Percentiles rank a stretch among this genome's conserved stretches.
Conservation (phyloP, 2,113 vertebrate genomes). For the Natator depressus region DNA sequence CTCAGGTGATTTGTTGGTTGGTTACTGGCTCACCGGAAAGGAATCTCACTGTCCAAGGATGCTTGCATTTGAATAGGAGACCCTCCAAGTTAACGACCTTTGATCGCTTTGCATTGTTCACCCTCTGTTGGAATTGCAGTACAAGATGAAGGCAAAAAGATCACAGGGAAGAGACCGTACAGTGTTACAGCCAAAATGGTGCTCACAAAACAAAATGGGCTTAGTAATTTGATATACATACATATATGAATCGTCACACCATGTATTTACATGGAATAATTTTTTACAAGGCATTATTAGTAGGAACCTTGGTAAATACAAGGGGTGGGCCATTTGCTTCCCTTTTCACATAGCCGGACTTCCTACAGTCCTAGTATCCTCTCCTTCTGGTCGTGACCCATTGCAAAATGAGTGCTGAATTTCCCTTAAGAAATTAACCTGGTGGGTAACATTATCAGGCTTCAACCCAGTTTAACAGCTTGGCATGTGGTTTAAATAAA, state of each 20-base stretch:
- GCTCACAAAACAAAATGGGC: background rate
- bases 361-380: conserved; percentile 67
- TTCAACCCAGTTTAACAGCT: conserved; percentile 68
- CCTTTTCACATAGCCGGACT: conserved; percentile 59
- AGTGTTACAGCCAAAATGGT: background rate
- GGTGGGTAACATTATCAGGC: conserved; percentile 38
- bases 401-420: conserved; percentile 66
- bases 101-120: background rate
- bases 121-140: background rate
- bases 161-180: background rate
- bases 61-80: background rate
- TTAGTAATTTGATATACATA: background rate
- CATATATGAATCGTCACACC: conserved; percentile 33
- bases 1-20: background rate
- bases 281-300: conserved; percentile 52
- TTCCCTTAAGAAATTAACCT: conserved; percentile 27
- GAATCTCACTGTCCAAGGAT: background rate
- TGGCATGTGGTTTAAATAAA: conserved; percentile 66
- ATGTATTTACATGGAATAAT: conserved; percentile 11
- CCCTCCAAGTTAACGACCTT: background rate
- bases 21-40: background rate
- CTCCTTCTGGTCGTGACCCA: conserved; percentile 54
- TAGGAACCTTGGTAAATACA: conserved; percentile 60
- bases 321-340: conserved; percentile 18
- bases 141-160: conserved; percentile 11